phyloP scores from a whole-genome alignment of 2,888 invertebrate genomes.

The Thereva unica region DNA sequence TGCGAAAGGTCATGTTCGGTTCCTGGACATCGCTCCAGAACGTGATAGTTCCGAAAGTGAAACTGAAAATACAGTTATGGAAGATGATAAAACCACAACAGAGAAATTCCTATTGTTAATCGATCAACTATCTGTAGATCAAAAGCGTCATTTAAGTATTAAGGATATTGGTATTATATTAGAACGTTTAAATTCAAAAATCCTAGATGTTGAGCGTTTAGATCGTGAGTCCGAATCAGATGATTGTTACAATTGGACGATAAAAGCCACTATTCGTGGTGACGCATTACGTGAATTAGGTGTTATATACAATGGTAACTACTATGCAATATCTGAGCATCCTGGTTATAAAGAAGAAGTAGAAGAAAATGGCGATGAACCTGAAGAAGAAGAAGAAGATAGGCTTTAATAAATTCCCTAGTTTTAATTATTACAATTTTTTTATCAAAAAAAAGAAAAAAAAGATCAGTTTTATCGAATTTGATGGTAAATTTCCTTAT shows the following conservation, averaged over 20 bases:
- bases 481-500: constrained; percentile 21
- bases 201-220: constrained; percentile 88
- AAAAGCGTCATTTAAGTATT: constrained; percentile 88
- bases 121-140: constrained; percentile 90
- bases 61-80: constrained; percentile 90
- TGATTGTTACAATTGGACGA: constrained; percentile 96
- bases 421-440: constrained; percentile 42
- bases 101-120: constrained; percentile 91
- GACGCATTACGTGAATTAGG: constrained; percentile 89
- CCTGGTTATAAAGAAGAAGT: constrained; percentile 91
- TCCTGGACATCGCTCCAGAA: constrained; percentile 76
- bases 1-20: constrained; percentile 80
- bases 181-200: constrained; percentile 89
- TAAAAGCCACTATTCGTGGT: constrained; percentile 91
- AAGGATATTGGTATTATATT: constrained; percentile 94
- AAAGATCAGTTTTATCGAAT: background rate
- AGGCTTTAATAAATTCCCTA: constrained; percentile 61
- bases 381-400: constrained; percentile 81
- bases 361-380: constrained; percentile 82
- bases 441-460: constrained; percentile 29
- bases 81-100: constrained; percentile 86
- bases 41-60: constrained; percentile 91
- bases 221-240: constrained; percentile 91
- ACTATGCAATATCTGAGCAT: constrained; percentile 93
- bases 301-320: constrained; percentile 93